A percentile compares a stretch with the other conserved stretches of the same genome.
Evolutionary conservation across 2,888 invertebrate species (phyloP).

Genomic region (Hemicrepidius hirtus): DNA sequence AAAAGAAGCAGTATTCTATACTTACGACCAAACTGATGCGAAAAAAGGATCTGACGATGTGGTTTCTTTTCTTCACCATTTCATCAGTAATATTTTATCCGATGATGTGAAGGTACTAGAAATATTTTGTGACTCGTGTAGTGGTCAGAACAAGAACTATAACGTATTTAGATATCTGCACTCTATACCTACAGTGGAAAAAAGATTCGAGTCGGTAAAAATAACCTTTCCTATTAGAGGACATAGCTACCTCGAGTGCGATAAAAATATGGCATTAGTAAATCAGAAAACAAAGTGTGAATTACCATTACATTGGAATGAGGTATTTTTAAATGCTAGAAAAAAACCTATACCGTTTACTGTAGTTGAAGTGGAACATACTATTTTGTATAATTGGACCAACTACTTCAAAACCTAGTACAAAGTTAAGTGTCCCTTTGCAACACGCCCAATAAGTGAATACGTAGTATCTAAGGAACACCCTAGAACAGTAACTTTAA

Average conservation of each 20-base stretch:
- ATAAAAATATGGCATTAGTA: not conserved
- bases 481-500: not conserved
- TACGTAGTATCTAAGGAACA: not conserved
- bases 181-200: not conserved
- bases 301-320: slow-evolving; percentile 55
- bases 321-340: slow-evolving; percentile 46
- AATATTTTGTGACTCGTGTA: not conserved
- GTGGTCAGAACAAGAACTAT: slow-evolving; percentile 1
- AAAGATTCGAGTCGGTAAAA: not conserved
- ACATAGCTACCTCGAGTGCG: not conserved
- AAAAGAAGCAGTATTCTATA: too few relatives aligned
- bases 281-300: slow-evolving; percentile 41
- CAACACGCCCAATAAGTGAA: not conserved
- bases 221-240: not conserved
- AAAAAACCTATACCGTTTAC: slow-evolving; percentile 52
- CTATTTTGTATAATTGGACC: slow-evolving; percentile 3
- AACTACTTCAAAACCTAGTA: slow-evolving; percentile 10
- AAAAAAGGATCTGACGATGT: too few relatives aligned
- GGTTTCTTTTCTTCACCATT: too few relatives aligned
- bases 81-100: too few relatives aligned
- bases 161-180: slow-evolving; percentile 2
- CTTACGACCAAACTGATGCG: too few relatives aligned
- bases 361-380: slow-evolving; percentile 21
- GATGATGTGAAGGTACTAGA: too few relatives aligned
- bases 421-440: too few relatives aligned